Conservation (phyloP, 2,888 invertebrate genomes). For the Ormyrus thymus region DNA sequence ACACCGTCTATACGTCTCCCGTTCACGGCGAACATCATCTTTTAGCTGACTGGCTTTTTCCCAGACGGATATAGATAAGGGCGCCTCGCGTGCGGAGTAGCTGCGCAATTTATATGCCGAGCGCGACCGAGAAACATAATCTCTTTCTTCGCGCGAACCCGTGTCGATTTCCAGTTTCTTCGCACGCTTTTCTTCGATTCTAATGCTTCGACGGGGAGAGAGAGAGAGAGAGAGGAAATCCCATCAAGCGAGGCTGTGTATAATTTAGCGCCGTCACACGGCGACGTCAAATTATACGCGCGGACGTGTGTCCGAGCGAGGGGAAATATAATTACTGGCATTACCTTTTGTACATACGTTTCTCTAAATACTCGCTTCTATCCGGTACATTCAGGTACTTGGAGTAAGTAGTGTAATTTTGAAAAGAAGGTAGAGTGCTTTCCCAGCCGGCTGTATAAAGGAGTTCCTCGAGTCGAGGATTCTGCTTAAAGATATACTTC, state of each 20-base stretch:
- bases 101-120: conserved; percentile 56
- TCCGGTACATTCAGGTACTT: neutral
- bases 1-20: no score
- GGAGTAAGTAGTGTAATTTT: neutral
- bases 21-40: no score
- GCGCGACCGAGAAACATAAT: conserved; percentile 48
- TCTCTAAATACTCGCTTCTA: neutral
- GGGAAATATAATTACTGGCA: conserved; percentile 24
- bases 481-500: no score
- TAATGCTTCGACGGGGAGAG: neutral
- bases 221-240: conserved; percentile 7
- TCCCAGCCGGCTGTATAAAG: neutral
- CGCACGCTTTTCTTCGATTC: conserved; percentile 34
- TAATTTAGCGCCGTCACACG: neutral
- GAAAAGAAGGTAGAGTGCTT: conserved; percentile 67
- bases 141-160: conserved; percentile 3
- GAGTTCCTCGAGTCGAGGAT: no score
- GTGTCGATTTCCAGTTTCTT: conserved; percentile 36
- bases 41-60: conserved; percentile 48
- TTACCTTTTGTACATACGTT: conserved; percentile 19
- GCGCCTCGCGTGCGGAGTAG: conserved; percentile 53
- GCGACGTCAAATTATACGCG: conserved; percentile 22
- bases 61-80: conserved; percentile 32
- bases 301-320: neutral
- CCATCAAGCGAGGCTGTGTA: neutral